phyloP scores from a whole-genome alignment of 2,797 vertebrate genomes.

The Syndactyla subalaris region DNA sequence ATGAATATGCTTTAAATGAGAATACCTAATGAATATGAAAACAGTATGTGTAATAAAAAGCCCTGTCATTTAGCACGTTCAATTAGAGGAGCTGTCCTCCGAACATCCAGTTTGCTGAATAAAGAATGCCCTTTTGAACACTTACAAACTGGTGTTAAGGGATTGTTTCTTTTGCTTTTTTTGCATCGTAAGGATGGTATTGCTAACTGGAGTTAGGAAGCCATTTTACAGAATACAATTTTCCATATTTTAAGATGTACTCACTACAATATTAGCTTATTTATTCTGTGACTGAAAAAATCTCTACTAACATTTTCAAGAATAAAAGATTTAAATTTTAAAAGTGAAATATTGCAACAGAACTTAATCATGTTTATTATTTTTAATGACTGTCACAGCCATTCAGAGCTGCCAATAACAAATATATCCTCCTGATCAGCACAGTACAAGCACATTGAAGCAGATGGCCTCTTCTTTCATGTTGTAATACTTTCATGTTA shows the following conservation, averaged over 20 bases:
- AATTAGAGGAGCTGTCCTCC: too few species aligned
- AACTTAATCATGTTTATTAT: not conserved
- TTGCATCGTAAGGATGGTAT: not conserved
- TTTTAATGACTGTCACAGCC: not conserved
- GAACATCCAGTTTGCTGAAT: too few species aligned
- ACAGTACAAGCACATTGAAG: not conserved
- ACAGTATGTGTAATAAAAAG: too few species aligned
- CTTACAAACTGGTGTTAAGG: too few species aligned
- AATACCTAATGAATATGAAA: too few species aligned
- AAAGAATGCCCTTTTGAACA: too few species aligned
- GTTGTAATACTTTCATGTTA: not conserved
- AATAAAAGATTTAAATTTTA: not conserved
- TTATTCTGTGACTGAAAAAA: not conserved
- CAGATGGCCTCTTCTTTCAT: not conserved
- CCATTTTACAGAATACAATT: not conserved
- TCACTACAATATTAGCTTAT: not conserved
- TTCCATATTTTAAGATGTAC: not conserved
- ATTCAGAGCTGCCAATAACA: not conserved
- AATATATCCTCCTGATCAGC: not conserved
- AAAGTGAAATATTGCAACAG: not conserved
- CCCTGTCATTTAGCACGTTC: too few species aligned
- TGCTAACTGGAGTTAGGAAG: not conserved
- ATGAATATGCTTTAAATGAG: too few species aligned
- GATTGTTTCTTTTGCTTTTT: too few species aligned
- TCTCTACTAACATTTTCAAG: not conserved